phyloP scores from a whole-genome alignment of 2,797 vertebrate genomes.

The Avahi laniger region DNA sequence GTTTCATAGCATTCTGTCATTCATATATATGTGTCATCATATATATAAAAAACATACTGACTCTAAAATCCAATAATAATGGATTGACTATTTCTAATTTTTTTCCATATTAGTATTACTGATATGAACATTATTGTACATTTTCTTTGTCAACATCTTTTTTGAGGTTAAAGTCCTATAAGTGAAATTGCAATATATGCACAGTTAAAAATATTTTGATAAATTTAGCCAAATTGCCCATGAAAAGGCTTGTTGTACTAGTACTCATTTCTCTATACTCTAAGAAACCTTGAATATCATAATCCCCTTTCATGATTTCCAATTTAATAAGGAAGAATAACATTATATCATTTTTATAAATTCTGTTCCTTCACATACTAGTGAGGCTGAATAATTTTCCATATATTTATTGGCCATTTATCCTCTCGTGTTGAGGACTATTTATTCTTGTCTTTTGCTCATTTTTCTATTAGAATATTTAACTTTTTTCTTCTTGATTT shows the following conservation, averaged over 20 bases:
- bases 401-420: background rate
- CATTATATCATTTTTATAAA: background rate
- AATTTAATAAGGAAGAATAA: constrained; percentile 16
- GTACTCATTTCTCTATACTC: background rate
- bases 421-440: background rate
- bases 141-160: background rate
- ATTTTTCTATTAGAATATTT: constrained; percentile 39
- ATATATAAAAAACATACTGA: background rate
- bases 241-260: background rate
- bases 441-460: background rate
- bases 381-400: background rate
- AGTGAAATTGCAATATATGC: background rate
- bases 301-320: constrained; percentile 2
- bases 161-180: background rate
- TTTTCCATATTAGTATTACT: background rate
- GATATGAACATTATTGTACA: background rate
- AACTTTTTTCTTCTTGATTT: constrained; percentile 15
- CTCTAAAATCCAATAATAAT: background rate
- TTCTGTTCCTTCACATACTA: background rate
- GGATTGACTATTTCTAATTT: background rate
- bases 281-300: background rate
- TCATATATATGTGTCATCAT: background rate
- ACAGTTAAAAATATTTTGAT: constrained; percentile 43
- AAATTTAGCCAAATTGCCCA: background rate
- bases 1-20: background rate